Conservation (phyloP, 2,888 invertebrate species). For the Choreutis nemorana region DNA sequence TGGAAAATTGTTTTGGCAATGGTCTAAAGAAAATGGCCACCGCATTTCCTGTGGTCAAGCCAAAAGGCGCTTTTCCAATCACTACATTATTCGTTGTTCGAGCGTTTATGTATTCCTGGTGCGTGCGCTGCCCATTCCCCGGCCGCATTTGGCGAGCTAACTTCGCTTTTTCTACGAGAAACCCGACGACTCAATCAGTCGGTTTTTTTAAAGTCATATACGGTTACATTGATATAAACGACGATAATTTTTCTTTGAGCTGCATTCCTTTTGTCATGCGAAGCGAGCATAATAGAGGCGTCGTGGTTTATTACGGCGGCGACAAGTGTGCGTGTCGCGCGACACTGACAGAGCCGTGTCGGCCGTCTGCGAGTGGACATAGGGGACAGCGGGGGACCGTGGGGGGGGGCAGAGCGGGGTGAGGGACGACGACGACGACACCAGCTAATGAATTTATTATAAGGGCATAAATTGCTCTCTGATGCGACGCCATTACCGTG, state of each 20-base stretch:
- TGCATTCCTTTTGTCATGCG: background rate
- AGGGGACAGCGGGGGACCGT: conserved; percentile 18
- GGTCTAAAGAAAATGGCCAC: conserved; percentile 46
- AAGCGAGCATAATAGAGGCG: conserved; percentile 4
- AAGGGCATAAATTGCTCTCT: conserved; percentile 60
- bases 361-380: conserved; percentile 15
- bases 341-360: conserved; percentile 23
- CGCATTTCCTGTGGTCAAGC: conserved; percentile 63
- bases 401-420: no score
- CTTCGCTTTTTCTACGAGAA: conserved; percentile 16
- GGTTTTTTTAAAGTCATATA: conserved; percentile 15
- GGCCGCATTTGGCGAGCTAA: conserved; percentile 15
- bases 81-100: conserved; percentile 28
- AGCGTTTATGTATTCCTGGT: conserved; percentile 34
- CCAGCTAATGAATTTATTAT: conserved; percentile 63
- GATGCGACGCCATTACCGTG: conserved; percentile 58
- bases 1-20: conserved; percentile 55
- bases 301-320: conserved; percentile 17
- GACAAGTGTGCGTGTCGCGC: conserved; percentile 10
- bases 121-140: conserved; percentile 19
- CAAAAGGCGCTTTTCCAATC: conserved; percentile 56
- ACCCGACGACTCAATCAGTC: conserved; percentile 16
- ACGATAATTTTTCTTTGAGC: conserved; percentile 1
- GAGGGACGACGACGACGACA: no score
- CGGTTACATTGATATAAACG: background rate